Percentiles rank a stretch among this genome's conserved stretches.
Evolutionary conservation across 2,797 vertebrate species (phyloP).

Genomic region (Masticophis lateralis): DNA sequence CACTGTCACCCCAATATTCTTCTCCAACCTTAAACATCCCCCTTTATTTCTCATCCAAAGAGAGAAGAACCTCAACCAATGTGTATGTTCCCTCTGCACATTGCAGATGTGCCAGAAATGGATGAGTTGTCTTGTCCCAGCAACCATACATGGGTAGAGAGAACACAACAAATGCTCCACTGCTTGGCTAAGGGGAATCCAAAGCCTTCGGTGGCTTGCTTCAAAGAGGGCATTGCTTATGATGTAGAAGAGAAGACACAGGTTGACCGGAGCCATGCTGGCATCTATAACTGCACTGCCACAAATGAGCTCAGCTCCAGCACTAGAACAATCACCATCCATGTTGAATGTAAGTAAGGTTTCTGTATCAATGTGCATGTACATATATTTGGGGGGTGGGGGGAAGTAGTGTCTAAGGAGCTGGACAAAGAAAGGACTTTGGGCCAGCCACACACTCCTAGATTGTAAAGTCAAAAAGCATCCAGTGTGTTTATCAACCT

Average conservation of each 20-base stretch:
- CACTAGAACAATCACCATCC: conserved; percentile 45
- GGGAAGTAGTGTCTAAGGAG: neutral
- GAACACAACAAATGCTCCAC: conserved; percentile 44
- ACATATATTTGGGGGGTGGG: neutral
- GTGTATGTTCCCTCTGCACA: conserved; percentile 28
- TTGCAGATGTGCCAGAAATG: conserved; percentile 57
- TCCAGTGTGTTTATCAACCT: neutral
- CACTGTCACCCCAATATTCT: neutral
- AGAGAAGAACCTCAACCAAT: conserved; percentile 34
- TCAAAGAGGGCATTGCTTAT: neutral
- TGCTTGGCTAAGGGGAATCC: conserved; percentile 61
- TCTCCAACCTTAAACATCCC: conserved; percentile 28
- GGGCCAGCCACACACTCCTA: neutral
- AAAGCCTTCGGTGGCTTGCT: conserved; percentile 47
- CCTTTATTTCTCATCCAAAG: conserved; percentile 38
- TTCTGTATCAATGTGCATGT: neutral
- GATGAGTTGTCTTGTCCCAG: conserved; percentile 55
- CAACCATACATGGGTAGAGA: conserved; percentile 57
- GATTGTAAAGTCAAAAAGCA: neutral
- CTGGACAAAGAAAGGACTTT: neutral
- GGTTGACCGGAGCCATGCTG: conserved; percentile 39
- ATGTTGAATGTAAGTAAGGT: conserved; percentile 59
- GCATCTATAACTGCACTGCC: conserved; percentile 60
- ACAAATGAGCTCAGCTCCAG: conserved; percentile 47
- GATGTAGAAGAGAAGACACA: neutral